A percentile compares a stretch with the other conserved stretches of the same genome.
phyloP scores from a whole-genome alignment of 2,888 invertebrate species.

The Plebejus melissa region DNA sequence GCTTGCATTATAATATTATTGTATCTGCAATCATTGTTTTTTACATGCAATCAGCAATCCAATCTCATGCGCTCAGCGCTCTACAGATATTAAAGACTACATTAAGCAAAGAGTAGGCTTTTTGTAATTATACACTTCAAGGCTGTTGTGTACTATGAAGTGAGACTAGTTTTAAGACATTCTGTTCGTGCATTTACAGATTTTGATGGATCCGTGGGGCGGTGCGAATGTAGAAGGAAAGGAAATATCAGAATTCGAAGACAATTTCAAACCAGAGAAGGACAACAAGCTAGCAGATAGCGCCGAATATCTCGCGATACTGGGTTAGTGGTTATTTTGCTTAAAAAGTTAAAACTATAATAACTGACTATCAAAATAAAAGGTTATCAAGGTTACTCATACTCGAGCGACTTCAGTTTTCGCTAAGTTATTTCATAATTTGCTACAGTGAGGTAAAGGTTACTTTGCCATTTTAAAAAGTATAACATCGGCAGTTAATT shows the following conservation, averaged over 20 bases:
- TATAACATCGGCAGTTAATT: too few relatives aligned
- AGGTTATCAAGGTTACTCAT: slow-evolving; percentile 16
- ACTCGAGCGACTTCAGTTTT: background rate
- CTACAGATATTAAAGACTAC: background rate
- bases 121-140: background rate
- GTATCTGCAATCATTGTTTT: background rate
- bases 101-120: background rate
- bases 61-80: background rate
- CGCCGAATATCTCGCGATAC: slow-evolving; percentile 81
- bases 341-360: slow-evolving; percentile 16
- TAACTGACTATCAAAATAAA: slow-evolving; percentile 1
- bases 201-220: slow-evolving; percentile 77
- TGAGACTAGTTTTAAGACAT: background rate
- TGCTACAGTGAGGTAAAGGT: background rate
- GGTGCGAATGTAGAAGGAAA: slow-evolving; percentile 49
- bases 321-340: slow-evolving; percentile 72
- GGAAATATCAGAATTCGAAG: slow-evolving; percentile 72
- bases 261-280: slow-evolving; percentile 72
- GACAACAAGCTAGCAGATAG: slow-evolving; percentile 79
- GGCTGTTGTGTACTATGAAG: background rate
- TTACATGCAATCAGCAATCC: background rate
- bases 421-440: slow-evolving; percentile 8
- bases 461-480: background rate
- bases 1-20: background rate
- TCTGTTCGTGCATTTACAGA: slow-evolving; percentile 40